These are phyloP conservation scores for Gavia stellata DNA, from an alignment of 2,113 vertebrate genomes.

Conservation along the genomic window DNA sequence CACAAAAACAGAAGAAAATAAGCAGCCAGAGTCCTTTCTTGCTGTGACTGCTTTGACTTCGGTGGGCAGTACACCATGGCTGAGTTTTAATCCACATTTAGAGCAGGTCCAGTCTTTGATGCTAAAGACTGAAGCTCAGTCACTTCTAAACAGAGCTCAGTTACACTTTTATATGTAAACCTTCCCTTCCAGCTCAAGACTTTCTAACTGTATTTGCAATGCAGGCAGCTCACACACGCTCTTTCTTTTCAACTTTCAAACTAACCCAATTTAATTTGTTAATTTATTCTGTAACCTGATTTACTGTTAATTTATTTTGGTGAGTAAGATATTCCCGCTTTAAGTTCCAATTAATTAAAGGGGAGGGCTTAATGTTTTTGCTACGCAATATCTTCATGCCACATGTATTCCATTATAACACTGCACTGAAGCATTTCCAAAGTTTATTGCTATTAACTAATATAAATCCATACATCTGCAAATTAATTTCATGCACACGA, in stretches of 20 bases:
- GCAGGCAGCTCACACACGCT: background rate
- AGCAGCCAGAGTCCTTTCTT: background rate
- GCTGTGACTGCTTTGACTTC: background rate
- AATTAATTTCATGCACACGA: conserved; percentile 55
- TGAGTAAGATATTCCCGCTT: conserved; percentile 57
- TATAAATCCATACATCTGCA: conserved; percentile 47
- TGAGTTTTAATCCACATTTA: background rate
- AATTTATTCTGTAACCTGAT: conserved; percentile 65
- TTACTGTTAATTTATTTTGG: conserved; percentile 60
- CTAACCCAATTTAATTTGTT: conserved; percentile 57
- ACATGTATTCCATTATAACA: conserved; percentile 1
- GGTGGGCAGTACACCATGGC: background rate
- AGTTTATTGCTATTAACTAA: conserved; percentile 57
- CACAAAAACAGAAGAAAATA: background rate
- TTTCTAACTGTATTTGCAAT: background rate
- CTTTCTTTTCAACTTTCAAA: conserved; percentile 24
- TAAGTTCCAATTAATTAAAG: conserved; percentile 63
- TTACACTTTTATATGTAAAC: background rate
- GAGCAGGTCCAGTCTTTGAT: background rate
- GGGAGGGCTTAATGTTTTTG: conserved; percentile 47
- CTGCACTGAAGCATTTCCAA: conserved; percentile 36
- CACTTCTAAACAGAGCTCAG: background rate
- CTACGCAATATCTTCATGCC: background rate
- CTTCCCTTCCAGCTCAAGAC: background rate
- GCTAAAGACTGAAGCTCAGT: background rate